Conservation (phyloP, 2,888 invertebrate genomes). For the Cepaea hortensis region DNA sequence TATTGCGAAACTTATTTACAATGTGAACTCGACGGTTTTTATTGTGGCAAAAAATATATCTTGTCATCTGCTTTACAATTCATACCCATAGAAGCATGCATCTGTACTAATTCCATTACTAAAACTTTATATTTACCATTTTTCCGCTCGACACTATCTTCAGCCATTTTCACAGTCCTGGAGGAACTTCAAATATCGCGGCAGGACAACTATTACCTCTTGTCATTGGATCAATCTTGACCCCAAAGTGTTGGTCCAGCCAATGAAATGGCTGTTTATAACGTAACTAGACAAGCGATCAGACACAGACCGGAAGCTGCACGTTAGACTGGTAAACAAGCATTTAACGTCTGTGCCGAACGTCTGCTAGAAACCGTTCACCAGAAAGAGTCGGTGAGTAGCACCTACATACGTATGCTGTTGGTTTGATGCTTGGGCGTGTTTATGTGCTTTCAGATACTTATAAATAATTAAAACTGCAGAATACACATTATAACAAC, state of each 20-base stretch:
- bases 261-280: slow-evolving; percentile 7
- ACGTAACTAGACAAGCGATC: neutral
- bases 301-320: slow-evolving; percentile 30
- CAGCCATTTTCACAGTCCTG: slow-evolving; percentile 59
- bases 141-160: neutral
- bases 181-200: slow-evolving; percentile 66
- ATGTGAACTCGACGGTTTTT: no score
- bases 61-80: no score
- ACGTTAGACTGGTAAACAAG: slow-evolving; percentile 16
- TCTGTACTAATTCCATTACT: neutral
- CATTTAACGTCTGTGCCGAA: neutral
- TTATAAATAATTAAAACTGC: no score
- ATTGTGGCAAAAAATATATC: no score
- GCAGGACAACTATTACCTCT: slow-evolving; percentile 56
- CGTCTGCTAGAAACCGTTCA: neutral
- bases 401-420: no score
- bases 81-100: neutral
- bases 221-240: slow-evolving; percentile 46
- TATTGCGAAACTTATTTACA: no score
- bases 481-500: no score
- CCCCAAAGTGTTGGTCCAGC: slow-evolving; percentile 25
- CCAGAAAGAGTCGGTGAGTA: no score
- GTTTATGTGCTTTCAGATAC: no score
- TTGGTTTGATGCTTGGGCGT: no score
- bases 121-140: slow-evolving; percentile 3